Base-by-base conservation (phyloP, 2,888 invertebrate species). In the Agriopis aurantiaria region DNA sequence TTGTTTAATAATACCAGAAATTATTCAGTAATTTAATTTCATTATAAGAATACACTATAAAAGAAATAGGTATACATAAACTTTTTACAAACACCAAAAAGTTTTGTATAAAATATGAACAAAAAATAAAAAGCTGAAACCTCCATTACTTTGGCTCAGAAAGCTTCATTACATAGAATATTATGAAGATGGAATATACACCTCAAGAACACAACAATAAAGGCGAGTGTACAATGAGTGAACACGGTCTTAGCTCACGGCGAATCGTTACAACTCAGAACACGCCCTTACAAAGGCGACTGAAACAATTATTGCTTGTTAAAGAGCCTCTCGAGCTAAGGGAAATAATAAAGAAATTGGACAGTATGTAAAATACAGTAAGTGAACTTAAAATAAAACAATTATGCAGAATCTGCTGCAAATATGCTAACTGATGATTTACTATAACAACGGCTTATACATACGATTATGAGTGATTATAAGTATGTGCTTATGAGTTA, bases 251-350 rank as follows among this genome's bases (percentile, higher is more conserved):
- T 78, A 76, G 74, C 65, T 74, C 68, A 74, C 72, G 78, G 80
- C 80, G 81, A 84, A 85, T 85, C 80, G 82, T 84, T 80, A 82
- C 74, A 65, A 71, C 75, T 40, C 67, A 66, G 70, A 77, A 72
- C 76, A 75, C 80, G 65, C 79, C 81, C 78, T 82, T 75, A 80
- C 79, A 80, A 79, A 81, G 70, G 80, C 69, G 74, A 77, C 80
- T 82, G 82, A 87, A 89, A 88, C 88, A 89, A 88, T 88, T 88
- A 89, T 86, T 84, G 84, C 87, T 85, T 83, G 87, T 87, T 88
- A 88, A 84, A 82, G 82, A 84, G 80, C 76, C 81, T 80, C 80
- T 78, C 73, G 73, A 71, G 78, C 76, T 76, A 76, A 80, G 75
- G 81, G 80, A 86, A 87, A 86, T 84, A 86, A 87, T 84, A 86